phyloP scores from a whole-genome alignment of 2,888 invertebrate genomes.

The Metallyticus violacea region DNA sequence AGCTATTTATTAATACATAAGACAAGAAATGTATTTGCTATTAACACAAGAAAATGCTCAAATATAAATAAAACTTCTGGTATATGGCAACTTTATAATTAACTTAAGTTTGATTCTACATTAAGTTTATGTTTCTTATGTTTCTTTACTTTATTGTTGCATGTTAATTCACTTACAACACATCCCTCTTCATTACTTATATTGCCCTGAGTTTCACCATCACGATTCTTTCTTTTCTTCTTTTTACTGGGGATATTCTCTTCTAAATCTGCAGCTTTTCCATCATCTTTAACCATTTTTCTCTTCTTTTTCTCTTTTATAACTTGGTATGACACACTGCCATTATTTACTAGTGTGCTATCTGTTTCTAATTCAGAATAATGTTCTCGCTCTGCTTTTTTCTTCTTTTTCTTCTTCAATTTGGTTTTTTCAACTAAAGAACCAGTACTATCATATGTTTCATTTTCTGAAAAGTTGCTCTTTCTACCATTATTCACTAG shows the following conservation, averaged over 20 bases:
- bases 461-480: too few relatives aligned
- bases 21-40: too few relatives aligned
- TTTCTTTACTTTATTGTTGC: not conserved
- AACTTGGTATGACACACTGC: not conserved
- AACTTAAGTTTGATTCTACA: not conserved
- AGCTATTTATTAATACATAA: too few relatives aligned
- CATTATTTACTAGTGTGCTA: too few relatives aligned
- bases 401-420: not conserved
- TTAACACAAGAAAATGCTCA: too few relatives aligned
- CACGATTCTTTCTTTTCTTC: not conserved
- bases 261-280: not conserved
- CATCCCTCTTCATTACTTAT: not conserved
- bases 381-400: not conserved
- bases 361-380: too few relatives aligned
- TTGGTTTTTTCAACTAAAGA: not conserved
- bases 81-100: too few relatives aligned
- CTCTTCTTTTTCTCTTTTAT: too few relatives aligned
- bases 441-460: not conserved
- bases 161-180: not conserved
- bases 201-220: not conserved
- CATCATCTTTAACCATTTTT: too few relatives aligned
- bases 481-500: too few relatives aligned
- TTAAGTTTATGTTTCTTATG: not conserved
- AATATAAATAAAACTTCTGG: too few relatives aligned
- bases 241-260: not conserved